These are phyloP conservation scores for Volucella inanis DNA, from an alignment of 2,888 invertebrate species.

Conservation along the genomic window DNA sequence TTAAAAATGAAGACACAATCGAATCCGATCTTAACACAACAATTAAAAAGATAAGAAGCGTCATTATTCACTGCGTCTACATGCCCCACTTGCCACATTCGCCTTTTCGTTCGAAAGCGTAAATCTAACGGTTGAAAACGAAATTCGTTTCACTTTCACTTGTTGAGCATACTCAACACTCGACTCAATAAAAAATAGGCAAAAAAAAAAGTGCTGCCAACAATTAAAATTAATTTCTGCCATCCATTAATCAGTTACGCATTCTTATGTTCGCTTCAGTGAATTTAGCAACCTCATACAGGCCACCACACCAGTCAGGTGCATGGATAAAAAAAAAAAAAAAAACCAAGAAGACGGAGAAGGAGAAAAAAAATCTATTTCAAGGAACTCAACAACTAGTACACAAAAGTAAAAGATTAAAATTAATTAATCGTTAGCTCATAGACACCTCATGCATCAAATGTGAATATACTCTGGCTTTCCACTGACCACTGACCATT, in stretches of 20 bases:
- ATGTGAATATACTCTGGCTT: not conserved
- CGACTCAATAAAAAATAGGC: too few relatives aligned
- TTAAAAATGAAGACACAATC: not conserved
- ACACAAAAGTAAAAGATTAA: not conserved
- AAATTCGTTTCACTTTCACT: constrained; percentile 65
- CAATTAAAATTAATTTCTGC: constrained; percentile 62
- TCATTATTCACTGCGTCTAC: constrained; percentile 31
- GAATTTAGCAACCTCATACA: constrained; percentile 22
- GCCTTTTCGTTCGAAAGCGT: constrained; percentile 28
- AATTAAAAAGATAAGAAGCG: not conserved
- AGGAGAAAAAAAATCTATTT: not conserved
- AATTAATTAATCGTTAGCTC: constrained; percentile 5
- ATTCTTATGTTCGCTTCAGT: constrained; percentile 58
- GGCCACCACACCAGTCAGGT: not conserved
- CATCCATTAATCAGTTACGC: constrained; percentile 72
- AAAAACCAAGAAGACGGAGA: too few relatives aligned
- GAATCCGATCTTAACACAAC: not conserved
- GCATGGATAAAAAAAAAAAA: not conserved
- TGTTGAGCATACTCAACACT: not conserved
- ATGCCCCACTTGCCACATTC: constrained; percentile 30
- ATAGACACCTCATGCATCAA: constrained; percentile 9
- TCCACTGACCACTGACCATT: not conserved
- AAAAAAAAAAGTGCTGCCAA: constrained; percentile 53
- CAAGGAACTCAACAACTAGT: not conserved
- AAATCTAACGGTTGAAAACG: constrained; percentile 13